Conservation (phyloP, 2,888 invertebrate species). For the Lithosia quadra region DNA sequence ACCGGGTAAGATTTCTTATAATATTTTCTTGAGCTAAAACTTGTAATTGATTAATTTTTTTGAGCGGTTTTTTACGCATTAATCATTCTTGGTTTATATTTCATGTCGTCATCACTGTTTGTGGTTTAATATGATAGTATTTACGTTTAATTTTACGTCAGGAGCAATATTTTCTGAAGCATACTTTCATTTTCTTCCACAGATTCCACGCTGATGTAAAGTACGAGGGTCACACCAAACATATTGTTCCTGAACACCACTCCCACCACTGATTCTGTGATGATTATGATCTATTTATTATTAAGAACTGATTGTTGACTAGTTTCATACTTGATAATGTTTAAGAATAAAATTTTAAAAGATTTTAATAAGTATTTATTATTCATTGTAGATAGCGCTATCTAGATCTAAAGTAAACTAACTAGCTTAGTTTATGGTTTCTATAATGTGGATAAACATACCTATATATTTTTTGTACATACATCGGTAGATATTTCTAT, state of each 20-base stretch:
- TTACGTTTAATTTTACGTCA: neutral
- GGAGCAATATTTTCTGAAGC: neutral
- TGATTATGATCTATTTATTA: constrained; percentile 1
- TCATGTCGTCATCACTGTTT: neutral
- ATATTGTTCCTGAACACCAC: constrained; percentile 44
- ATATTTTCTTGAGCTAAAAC: neutral
- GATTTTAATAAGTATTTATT: no score
- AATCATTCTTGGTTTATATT: no score
- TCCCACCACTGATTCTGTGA: constrained; percentile 31
- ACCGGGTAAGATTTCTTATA: constrained; percentile 41
- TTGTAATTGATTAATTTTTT: no score
- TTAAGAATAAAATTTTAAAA: neutral
- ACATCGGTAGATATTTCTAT: no score
- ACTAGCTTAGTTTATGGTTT: no score
- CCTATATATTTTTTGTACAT: no score
- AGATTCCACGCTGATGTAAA: constrained; percentile 53
- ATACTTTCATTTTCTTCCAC: constrained; percentile 18
- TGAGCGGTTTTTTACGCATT: no score
- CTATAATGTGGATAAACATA: no score
- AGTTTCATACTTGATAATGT: neutral
- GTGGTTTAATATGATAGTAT: neutral
- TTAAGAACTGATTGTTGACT: constrained; percentile 4
- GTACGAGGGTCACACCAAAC: constrained; percentile 43
- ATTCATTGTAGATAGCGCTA: no score
- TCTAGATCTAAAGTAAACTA: no score